Evolutionary conservation across 1,140 invertebrate species (phyloP), one percentile per base, ranked within the genome.

Genomic region (Orius insidiosus): DNA sequence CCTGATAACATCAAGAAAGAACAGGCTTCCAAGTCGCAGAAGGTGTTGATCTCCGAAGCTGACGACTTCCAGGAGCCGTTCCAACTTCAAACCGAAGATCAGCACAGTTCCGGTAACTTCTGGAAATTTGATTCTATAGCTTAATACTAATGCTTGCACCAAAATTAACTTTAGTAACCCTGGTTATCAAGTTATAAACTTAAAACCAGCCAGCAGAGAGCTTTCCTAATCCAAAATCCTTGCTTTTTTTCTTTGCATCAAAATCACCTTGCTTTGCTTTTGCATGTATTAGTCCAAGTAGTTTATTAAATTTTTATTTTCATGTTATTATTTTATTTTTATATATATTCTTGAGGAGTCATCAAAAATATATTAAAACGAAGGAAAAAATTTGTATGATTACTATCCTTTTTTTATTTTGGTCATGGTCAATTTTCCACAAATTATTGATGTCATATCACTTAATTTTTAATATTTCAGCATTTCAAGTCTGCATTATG

Each of bases 71-170:
- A 69, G 53, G 24, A 24, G 24, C 68, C 70, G 51, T 73, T 70
- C 62, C 72, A 76, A 58, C 61, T 79, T 9, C 76, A 80, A 61
- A 82, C 78, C 3, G 78, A 80, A 58, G 80, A 83, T 61, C 80
- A 84, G 62, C 69, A 74, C 60, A 66, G 66, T 59, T 55, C 66
- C 61, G 66, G 68, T 70, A 67, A 55, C 44, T 34, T 18, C 5
- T 16, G 16, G 14, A 30, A 10, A 31, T 49, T 19, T 11, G 8
- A 32, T 34, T 35, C 14, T 45, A 37, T 33, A 5, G 13, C 30
- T 45, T 10, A 19, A 16, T 31, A n/a, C 24, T 5, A 24, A 9
- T 18, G 24, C 11, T 41, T 36, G 14, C 4, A 4, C 41, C 9
- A 16, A n/a, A n/a, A n/a, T n/a, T n/a, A n/a, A n/a, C n/a, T 9